A percentile compares a stretch with the other conserved stretches of the same genome.
These are phyloP conservation scores for Takifugu rubripes DNA, from an alignment of 2,797 vertebrate genomes.

Conservation along the genomic window DNA sequence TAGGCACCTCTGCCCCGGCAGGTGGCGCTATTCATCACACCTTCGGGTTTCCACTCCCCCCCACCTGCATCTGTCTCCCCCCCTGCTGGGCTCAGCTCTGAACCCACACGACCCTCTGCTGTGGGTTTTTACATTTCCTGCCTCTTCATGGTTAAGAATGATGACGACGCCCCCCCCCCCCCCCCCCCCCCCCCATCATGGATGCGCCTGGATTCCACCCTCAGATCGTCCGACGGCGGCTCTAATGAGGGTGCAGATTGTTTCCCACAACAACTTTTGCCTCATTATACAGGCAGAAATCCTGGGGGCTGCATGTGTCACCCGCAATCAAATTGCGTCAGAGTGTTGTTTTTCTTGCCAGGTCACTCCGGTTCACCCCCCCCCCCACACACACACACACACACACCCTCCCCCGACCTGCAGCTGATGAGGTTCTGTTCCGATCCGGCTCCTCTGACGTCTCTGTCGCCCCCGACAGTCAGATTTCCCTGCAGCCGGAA, in stretches of 20 bases:
- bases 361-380: constrained; percentile 39
- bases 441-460: not conserved
- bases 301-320: constrained; percentile 40
- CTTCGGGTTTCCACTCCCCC: constrained; percentile 27
- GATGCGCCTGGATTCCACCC: not conserved
- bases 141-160: constrained; percentile 5
- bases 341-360: constrained; percentile 22
- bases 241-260: constrained; percentile 44
- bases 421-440: not conserved
- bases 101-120: constrained; percentile 47
- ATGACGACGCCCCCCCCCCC: not conserved
- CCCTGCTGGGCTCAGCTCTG: constrained; percentile 55
- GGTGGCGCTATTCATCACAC: constrained; percentile 45
- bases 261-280: constrained; percentile 13
- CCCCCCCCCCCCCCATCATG: not conserved
- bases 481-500: constrained; percentile 27
- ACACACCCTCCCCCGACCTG: no score
- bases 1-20: not conserved
- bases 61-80: constrained; percentile 48
- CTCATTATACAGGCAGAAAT: constrained; percentile 45
- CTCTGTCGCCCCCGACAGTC: constrained; percentile 24
- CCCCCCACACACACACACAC: no score
- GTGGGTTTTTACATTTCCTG: not conserved
- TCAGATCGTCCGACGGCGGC: constrained; percentile 10
- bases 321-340: constrained; percentile 40